These are phyloP conservation scores for Luehdorfia chinensis DNA, from an alignment of 1,140 invertebrate genomes.

Conservation along the genomic window DNA sequence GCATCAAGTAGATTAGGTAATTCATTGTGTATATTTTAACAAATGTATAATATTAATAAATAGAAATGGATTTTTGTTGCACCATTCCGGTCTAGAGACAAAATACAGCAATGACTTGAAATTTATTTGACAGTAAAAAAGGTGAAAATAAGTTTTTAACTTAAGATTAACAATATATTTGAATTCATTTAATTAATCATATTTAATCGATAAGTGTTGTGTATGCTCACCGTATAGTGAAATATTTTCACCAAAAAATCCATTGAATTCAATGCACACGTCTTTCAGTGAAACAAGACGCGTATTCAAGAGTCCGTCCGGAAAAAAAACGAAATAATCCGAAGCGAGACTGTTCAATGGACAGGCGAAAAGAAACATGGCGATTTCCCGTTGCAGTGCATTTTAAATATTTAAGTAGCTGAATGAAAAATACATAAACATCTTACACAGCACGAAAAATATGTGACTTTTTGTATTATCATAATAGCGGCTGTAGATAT, in stretches of 20 bases:
- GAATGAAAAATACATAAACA: constrained; percentile 38
- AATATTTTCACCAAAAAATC: constrained; percentile 30
- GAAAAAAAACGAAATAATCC: constrained; percentile 33
- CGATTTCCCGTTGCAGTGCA: constrained; percentile 35
- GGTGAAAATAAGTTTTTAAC: no score
- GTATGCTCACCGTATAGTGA: constrained; percentile 22
- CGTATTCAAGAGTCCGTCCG: constrained; percentile 41
- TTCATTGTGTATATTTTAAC: no score
- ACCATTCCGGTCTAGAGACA: no score
- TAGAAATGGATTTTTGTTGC: no score
- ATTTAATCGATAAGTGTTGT: no score
- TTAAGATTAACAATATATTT: no score
- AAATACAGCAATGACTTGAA: no score
- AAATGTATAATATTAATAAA: no score
- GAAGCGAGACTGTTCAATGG: constrained; percentile 16
- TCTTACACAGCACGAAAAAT: constrained; percentile 24
- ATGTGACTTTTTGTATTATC: constrained; percentile 19
- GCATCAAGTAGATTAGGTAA: no score
- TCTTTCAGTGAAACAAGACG: constrained; percentile 46
- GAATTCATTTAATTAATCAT: no score
- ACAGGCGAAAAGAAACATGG: constrained; percentile 20
- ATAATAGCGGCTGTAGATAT: no score
- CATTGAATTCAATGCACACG: constrained; percentile 55
- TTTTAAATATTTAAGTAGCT: constrained; percentile 31
- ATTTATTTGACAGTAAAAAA: no score